A percentile compares a stretch with the other conserved stretches of the same genome.
These are phyloP conservation scores for Aleadryas rufinucha DNA, from an alignment of 2,113 vertebrate species.

Conservation along the genomic window DNA sequence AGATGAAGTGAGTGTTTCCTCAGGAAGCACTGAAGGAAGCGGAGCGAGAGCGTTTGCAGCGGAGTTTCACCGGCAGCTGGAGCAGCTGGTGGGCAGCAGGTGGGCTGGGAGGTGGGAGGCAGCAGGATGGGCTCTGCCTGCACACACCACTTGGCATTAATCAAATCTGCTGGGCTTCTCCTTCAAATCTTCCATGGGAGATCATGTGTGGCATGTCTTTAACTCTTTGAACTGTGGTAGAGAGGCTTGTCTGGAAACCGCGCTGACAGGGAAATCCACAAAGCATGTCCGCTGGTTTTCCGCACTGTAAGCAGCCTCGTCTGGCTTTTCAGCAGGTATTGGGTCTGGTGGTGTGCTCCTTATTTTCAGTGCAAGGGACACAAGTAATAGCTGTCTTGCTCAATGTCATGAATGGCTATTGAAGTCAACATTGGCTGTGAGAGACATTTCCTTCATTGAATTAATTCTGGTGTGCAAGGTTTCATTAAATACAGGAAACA, in stretches of 20 bases:
- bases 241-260: neutral
- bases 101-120: neutral
- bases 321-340: neutral
- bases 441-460: neutral
- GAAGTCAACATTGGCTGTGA: neutral
- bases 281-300: neutral
- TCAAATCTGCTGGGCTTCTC: neutral
- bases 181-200: neutral
- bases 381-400: neutral
- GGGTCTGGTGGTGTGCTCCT: neutral
- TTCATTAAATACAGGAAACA: neutral
- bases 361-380: neutral
- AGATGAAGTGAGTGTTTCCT: neutral
- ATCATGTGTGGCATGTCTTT: neutral
- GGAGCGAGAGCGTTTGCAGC: neutral
- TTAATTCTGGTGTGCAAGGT: neutral
- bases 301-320: neutral
- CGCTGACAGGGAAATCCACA: neutral
- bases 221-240: neutral
- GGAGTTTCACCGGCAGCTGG: neutral
- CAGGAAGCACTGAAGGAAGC: neutral
- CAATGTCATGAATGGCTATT: neutral
- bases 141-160: neutral
- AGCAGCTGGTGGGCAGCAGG: neutral
- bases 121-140: neutral